Evolutionary conservation across 1,140 invertebrate species (phyloP), one percentile per base, ranked within the genome.

Genomic region (Bradynema listronoti): DNA sequence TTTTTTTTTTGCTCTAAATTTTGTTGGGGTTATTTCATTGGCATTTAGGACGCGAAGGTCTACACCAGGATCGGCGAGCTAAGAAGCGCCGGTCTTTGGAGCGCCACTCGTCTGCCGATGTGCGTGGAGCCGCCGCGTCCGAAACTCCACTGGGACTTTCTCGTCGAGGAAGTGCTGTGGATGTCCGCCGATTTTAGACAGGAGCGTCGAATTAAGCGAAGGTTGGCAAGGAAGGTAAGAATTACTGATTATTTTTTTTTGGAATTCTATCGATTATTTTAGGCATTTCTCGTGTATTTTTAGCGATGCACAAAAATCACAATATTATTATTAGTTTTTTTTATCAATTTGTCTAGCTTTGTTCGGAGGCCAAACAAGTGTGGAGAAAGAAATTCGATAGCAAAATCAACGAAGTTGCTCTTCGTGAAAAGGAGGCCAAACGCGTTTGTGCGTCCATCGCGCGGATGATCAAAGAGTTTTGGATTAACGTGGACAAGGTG

Each of bases 121-220:
- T 78, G 75, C 56, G 66, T 65, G 33, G 75, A 75, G 30, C 71
- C 75, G 22, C 62, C 70, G 14, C 33, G 73, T 29, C 59, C 54
- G 11, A 76, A 76, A 51, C 69, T 68, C n/a, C 93, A 98, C 78
- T 97, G 92, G 92, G 94, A 98, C 79, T 98, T 93, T 80, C 83
- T 99, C 47, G 79, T 98, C 7, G 94, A 98, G 79, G 94, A 99
- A 81, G 95, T 97, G 89, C 86, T 87, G 24, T 99, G 94, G 94
- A 82, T 99, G 51, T 89, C 91, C 34, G 87, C 89, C 36, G 93
- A 98, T 81, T 97, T 98, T 83, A 88, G 88, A 30, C 89, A 94
- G 79, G 93, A 98, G 80, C 83, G 91, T 47, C 96, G 94, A 78
- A 94, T 90, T 90, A 98, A 97, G 75, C 92, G 91, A 80, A 86